A percentile compares a stretch with the other conserved stretches of the same genome.
These are phyloP conservation scores for Capreolus pygargus DNA, from an alignment of 2,113 vertebrate species.

Conservation along the genomic window DNA sequence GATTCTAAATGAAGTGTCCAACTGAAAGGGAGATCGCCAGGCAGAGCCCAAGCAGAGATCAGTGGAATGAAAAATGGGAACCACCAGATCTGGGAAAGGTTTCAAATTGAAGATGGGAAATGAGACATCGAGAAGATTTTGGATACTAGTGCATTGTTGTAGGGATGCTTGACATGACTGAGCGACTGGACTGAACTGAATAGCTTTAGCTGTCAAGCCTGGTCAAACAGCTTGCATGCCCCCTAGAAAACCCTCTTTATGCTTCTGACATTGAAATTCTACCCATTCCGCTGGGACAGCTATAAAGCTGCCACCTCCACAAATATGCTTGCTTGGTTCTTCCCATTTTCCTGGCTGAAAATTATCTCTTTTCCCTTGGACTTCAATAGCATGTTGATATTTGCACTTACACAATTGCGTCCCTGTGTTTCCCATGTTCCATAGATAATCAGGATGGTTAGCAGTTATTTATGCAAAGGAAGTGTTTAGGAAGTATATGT, in stretches of 20 bases:
- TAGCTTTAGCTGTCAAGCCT: not conserved
- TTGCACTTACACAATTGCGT: not conserved
- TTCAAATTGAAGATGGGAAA: not conserved
- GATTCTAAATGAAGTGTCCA: not conserved
- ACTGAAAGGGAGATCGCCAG: not conserved
- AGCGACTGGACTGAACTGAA: not conserved
- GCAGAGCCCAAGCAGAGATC: not conserved
- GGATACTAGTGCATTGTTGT: not conserved
- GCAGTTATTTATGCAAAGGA: slow-evolving; percentile 13
- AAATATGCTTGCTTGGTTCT: not conserved
- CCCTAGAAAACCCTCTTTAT: not conserved
- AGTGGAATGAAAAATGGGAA: not conserved
- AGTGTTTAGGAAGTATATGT: slow-evolving; percentile 32
- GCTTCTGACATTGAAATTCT: not conserved
- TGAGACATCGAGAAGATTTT: not conserved
- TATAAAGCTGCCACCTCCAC: not conserved
- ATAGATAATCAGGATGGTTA: not conserved
- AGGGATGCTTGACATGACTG: not conserved
- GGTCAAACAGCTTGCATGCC: not conserved
- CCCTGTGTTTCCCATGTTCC: not conserved
- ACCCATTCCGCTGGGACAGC: not conserved
- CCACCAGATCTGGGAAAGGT: not conserved
- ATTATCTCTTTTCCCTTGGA: not conserved
- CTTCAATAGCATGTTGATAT: not conserved
- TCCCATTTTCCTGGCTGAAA: not conserved